These are phyloP conservation scores for Tiphia femorata DNA, from an alignment of 2,888 invertebrate species.

Conservation along the genomic window DNA sequence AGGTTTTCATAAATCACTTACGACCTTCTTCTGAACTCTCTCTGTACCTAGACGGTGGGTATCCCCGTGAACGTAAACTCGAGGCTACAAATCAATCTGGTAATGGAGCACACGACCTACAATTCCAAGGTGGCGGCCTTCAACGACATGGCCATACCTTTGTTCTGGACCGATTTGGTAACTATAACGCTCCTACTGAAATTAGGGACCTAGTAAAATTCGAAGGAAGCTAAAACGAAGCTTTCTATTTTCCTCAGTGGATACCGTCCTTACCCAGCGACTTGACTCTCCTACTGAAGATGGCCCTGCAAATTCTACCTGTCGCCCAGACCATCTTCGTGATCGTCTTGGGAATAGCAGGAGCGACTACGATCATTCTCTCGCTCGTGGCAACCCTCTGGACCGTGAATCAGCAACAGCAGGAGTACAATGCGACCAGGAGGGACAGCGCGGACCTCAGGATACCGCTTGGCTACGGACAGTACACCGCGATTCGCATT, in stretches of 20 bases:
- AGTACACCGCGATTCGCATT: slow-evolving; percentile 62
- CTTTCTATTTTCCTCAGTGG: slow-evolving; percentile 41
- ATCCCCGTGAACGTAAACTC: slow-evolving; percentile 76
- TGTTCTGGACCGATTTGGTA: slow-evolving; percentile 81
- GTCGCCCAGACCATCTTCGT: slow-evolving; percentile 53
- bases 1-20: not conserved
- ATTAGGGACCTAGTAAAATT: too few relatives aligned
- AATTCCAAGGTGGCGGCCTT: slow-evolving; percentile 75
- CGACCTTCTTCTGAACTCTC: not conserved
- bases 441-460: slow-evolving; percentile 59
- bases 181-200: slow-evolving; percentile 63
- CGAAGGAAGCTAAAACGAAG: not conserved
- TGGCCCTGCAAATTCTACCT: slow-evolving; percentile 54
- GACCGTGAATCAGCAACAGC: slow-evolving; percentile 53
- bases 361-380: slow-evolving; percentile 49
- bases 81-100: slow-evolving; percentile 81
- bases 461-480: slow-evolving; percentile 62
- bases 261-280: slow-evolving; percentile 47
- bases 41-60: slow-evolving; percentile 72
- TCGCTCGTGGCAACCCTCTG: slow-evolving; percentile 57
- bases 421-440: slow-evolving; percentile 46
- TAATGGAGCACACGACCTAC: slow-evolving; percentile 75
- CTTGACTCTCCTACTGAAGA: slow-evolving; percentile 42
- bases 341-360: slow-evolving; percentile 52
- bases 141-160: slow-evolving; percentile 76